Conservation (phyloP, 2,113 vertebrate species). For the Steatornis caripensis region DNA sequence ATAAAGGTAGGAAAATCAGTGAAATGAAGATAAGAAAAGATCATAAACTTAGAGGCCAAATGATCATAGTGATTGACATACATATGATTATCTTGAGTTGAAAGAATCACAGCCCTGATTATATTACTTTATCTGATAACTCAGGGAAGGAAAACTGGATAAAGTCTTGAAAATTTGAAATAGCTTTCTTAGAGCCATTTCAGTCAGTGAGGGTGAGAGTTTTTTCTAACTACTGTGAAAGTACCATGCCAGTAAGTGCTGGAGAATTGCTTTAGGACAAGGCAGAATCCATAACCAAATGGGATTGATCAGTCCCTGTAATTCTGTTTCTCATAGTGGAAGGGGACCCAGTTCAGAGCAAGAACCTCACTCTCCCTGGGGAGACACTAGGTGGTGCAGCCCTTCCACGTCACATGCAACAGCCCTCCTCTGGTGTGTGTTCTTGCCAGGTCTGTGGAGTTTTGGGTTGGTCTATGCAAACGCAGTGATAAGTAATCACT, state of each 20-base stretch:
- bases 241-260: neutral
- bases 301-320: neutral
- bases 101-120: neutral
- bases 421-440: neutral
- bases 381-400: neutral
- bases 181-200: neutral
- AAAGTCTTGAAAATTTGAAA: neutral
- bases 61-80: neutral
- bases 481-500: neutral
- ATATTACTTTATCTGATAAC: neutral
- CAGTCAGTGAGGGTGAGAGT: neutral
- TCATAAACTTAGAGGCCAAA: neutral
- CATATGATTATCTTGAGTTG: neutral
- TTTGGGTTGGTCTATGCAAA: neutral
- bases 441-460: neutral
- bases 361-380: neutral
- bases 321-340: neutral
- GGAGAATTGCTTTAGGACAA: neutral
- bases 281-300: neutral
- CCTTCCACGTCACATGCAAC: neutral
- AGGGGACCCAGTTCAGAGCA: neutral
- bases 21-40: neutral
- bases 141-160: neutral
- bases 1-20: neutral
- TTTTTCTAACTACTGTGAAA: neutral